Percentiles rank a stretch among this genome's conserved stretches.
Conservation (phyloP, 2,888 invertebrate genomes). For the Athetis lepigone region DNA sequence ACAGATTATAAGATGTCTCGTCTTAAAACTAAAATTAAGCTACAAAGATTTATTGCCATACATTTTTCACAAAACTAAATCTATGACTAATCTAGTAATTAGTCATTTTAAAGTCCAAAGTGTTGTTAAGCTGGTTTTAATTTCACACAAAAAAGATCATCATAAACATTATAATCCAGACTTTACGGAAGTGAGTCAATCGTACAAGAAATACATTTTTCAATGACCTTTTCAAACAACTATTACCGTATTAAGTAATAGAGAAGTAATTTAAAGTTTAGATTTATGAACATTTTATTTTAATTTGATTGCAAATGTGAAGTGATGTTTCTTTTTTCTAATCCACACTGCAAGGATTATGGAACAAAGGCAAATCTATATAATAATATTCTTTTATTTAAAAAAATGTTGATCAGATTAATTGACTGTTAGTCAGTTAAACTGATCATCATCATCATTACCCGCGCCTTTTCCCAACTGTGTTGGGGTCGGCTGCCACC, state of each 20-base stretch:
- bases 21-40: too few species aligned
- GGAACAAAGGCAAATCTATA: too few species aligned
- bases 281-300: conserved; percentile 22
- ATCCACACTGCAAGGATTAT: too few species aligned
- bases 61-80: not conserved
- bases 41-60: too few species aligned
- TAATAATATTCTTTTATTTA: too few species aligned
- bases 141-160: conserved; percentile 42
- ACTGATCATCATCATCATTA: too few species aligned
- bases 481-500: too few species aligned
- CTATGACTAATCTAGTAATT: conserved; percentile 4
- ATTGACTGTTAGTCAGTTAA: too few species aligned
- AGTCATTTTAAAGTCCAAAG: conserved; percentile 10
- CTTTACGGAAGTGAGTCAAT: conserved; percentile 50
- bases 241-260: conserved; percentile 52
- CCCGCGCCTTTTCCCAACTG: too few species aligned
- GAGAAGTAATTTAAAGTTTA: conserved; percentile 43
- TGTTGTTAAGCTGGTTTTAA: conserved; percentile 11
- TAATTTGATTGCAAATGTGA: conserved; percentile 15
- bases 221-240: conserved; percentile 57
- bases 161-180: conserved; percentile 37
- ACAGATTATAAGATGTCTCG: too few species aligned
- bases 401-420: too few species aligned
- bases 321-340: too few species aligned
- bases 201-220: conserved; percentile 48